Percentiles rank a stretch among this genome's conserved stretches.
These are phyloP conservation scores for Megathymus violae DNA, from an alignment of 1,140 invertebrate species.

Conservation along the genomic window DNA sequence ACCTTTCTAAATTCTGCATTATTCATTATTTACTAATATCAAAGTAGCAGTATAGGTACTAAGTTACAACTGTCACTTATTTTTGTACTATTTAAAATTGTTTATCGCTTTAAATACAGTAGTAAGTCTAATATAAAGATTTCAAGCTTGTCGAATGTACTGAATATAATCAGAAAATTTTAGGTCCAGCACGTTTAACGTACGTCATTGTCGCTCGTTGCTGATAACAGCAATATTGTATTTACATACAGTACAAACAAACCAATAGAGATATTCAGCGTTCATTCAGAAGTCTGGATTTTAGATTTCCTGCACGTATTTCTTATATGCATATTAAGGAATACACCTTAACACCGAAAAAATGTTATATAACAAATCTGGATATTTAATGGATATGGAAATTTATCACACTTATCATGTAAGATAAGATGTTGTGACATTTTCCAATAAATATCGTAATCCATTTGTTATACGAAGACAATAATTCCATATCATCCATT, in stretches of 20 bases:
- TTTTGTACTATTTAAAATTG: not conserved
- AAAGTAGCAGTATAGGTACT: too few relatives aligned
- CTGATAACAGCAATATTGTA: not conserved
- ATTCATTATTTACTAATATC: too few relatives aligned
- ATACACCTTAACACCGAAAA: too few relatives aligned
- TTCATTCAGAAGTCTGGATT: too few relatives aligned
- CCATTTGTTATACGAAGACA: not conserved
- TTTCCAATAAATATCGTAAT: not conserved
- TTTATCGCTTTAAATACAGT: not conserved
- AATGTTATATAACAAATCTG: too few relatives aligned
- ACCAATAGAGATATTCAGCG: not conserved
- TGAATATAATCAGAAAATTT: slow-evolving; percentile 10
- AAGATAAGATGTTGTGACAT: too few relatives aligned
- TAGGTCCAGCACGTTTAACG: not conserved
- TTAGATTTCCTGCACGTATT: not conserved
- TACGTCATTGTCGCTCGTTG: slow-evolving; percentile 1
- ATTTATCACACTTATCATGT: too few relatives aligned
- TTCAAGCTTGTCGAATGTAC: not conserved
- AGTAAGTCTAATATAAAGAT: not conserved
- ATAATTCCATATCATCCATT: not conserved
- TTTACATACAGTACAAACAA: not conserved
- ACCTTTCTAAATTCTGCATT: too few relatives aligned
- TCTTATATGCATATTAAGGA: too few relatives aligned
- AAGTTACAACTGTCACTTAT: not conserved
- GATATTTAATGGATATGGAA: too few relatives aligned